phyloP scores from a whole-genome alignment of 2,797 vertebrate species.

The Cuculus canorus region DNA sequence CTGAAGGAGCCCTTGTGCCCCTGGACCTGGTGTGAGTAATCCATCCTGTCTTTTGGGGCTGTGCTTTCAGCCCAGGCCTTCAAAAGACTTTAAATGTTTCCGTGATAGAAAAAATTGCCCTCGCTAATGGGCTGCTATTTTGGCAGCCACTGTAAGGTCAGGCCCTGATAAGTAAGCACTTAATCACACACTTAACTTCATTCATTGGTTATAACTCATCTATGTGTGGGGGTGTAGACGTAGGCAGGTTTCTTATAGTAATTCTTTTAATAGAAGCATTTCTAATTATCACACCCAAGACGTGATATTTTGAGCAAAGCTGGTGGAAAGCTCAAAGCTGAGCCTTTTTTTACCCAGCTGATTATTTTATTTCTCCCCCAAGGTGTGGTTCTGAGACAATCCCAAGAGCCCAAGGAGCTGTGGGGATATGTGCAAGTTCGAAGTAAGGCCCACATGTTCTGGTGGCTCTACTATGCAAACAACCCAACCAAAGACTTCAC shows the following conservation, averaged over 20 bases:
- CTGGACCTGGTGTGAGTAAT: neutral
- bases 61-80: neutral
- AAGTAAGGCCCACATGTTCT: conserved; percentile 92
- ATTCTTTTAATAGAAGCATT: neutral
- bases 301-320: neutral
- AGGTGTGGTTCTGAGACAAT: conserved; percentile 58
- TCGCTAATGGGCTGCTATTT: neutral
- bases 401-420: conserved; percentile 73
- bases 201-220: neutral
- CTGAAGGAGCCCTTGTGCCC: neutral
- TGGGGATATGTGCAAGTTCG: conserved; percentile 92
- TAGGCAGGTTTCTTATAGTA: neutral
- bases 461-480: conserved; percentile 93
- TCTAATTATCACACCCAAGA: neutral
- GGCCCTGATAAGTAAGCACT: neutral
- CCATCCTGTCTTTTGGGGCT: neutral
- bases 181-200: neutral
- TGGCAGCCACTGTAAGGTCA: accelerated
- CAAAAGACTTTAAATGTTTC: neutral
- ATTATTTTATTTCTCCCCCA: neutral
- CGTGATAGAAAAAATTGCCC: neutral
- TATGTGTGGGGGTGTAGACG: neutral
- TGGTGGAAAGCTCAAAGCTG: neutral
- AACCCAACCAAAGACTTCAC: conserved; percentile 74
- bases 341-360: neutral